A percentile compares a stretch with the other conserved stretches of the same genome.
These are phyloP conservation scores for Micronycteris hirsuta DNA, from an alignment of 2,113 vertebrate species.

Conservation along the genomic window DNA sequence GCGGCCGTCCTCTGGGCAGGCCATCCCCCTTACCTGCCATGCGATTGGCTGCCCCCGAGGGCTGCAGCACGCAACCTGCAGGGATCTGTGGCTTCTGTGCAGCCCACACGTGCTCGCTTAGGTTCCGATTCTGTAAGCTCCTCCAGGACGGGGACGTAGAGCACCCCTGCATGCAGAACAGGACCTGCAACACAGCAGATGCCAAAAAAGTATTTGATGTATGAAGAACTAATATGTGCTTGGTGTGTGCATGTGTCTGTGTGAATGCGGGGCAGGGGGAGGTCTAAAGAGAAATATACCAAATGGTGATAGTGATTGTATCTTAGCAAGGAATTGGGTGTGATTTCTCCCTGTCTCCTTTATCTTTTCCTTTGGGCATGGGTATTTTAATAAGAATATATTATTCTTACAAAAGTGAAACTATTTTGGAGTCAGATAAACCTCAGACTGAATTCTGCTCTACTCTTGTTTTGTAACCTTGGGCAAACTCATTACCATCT, in stretches of 20 bases:
- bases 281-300: not conserved
- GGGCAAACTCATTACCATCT: not conserved
- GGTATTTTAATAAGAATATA: constrained; percentile 33
- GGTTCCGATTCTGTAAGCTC: not conserved
- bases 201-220: not conserved
- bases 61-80: not conserved
- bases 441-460: not conserved
- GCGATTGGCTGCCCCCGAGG: not conserved
- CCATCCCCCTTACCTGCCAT: not conserved
- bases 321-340: not conserved
- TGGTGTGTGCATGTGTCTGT: not conserved
- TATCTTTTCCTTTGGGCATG: not conserved
- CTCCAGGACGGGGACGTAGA: not conserved
- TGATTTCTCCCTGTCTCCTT: constrained; percentile 29
- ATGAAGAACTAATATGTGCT: not conserved
- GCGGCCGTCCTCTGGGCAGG: not conserved
- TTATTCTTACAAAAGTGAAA: constrained; percentile 27
- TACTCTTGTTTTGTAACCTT: not conserved
- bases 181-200: not conserved
- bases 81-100: not conserved
- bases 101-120: not conserved
- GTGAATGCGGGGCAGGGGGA: not conserved
- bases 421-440: constrained; percentile 27
- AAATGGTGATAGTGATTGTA: not conserved
- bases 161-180: not conserved